phyloP scores from a whole-genome alignment of 2,113 vertebrate species.

The Bambusicola thoracicus region DNA sequence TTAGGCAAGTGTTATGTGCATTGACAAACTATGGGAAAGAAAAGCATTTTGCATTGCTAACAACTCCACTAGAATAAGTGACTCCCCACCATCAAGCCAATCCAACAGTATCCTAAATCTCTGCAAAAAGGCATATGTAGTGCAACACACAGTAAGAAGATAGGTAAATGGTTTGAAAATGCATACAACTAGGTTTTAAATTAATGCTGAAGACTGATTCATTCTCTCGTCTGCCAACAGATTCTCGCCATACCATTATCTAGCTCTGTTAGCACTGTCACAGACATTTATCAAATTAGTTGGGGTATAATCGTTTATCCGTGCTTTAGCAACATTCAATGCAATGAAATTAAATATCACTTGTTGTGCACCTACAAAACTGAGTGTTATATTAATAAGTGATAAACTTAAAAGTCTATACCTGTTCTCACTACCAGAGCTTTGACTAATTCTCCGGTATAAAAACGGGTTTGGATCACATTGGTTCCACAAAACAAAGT shows the following conservation, averaged over 20 bases:
- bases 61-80: neutral
- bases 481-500: constrained; percentile 96
- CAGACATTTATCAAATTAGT: neutral
- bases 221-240: neutral
- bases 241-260: neutral
- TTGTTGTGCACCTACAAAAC: neutral
- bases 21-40: neutral
- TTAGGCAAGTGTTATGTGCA: neutral
- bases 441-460: constrained; percentile 93
- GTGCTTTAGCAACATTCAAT: neutral
- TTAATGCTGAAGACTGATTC: neutral
- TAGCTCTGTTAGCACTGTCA: neutral
- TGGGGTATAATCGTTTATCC: neutral
- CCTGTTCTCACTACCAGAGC: constrained; percentile 95
- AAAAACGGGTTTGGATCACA: constrained; percentile 97
- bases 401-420: constrained; percentile 24
- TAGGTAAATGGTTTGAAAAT: neutral
- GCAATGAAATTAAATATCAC: neutral
- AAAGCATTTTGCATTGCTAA: neutral
- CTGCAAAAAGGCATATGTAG: neutral
- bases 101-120: rapidly evolving
- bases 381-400: rapidly evolving
- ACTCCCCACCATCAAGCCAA: neutral
- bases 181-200: neutral
- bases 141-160: neutral